Percentiles rank a stretch among this genome's conserved stretches.
Conservation (phyloP, 2,797 vertebrate species). For the Lutjanus argentimaculatus region DNA sequence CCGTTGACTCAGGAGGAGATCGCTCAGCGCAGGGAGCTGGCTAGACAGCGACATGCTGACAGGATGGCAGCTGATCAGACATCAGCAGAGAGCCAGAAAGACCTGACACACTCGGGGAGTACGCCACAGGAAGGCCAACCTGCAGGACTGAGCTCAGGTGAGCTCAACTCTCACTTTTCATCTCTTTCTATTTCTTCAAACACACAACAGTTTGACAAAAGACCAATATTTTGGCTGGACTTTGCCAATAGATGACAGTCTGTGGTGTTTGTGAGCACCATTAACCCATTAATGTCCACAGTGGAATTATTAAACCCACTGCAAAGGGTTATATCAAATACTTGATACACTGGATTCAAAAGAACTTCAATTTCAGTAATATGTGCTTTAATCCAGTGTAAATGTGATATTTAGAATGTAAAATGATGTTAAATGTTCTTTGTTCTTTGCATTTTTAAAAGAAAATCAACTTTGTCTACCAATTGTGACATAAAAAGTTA, state of each 20-base stretch:
- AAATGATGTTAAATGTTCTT: too few relatives aligned
- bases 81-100: constrained; percentile 64
- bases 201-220: neutral
- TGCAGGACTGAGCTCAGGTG: constrained; percentile 60
- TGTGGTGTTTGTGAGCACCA: neutral
- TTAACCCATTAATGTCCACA: too few relatives aligned
- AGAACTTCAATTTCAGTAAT: too few relatives aligned
- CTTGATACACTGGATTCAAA: too few relatives aligned
- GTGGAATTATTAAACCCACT: too few relatives aligned
- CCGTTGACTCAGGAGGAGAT: constrained; percentile 94
- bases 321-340: too few relatives aligned
- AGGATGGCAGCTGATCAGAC: constrained; percentile 84
- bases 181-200: neutral
- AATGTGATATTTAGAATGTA: too few relatives aligned
- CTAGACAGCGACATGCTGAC: constrained; percentile 90
- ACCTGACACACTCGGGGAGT: constrained; percentile 43
- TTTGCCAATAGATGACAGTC: neutral
- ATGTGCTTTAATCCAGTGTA: too few relatives aligned
- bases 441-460: too few relatives aligned
- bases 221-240: neutral
- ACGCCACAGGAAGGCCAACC: constrained; percentile 43
- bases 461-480: too few relatives aligned
- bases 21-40: constrained; percentile 88
- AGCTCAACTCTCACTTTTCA: neutral
- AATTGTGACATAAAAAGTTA: too few relatives aligned